Evolutionary conservation across 2,888 invertebrate genomes (phyloP), one percentile per base, ranked within the genome.

Genomic region (Platycheirus rosarum): DNA sequence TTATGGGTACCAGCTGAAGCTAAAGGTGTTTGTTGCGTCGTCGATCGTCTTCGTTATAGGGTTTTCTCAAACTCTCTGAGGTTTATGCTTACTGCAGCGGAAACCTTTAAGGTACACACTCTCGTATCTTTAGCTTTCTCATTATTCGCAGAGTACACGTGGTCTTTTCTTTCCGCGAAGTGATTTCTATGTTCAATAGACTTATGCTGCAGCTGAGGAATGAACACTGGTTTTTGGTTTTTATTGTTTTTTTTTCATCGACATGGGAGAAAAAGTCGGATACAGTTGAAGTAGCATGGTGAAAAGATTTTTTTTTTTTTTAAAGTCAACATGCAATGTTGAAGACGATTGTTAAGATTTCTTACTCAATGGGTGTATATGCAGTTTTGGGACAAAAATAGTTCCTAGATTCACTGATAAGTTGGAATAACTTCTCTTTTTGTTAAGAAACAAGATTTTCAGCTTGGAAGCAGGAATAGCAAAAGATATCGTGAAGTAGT

Each of bases 81-180:
- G 75, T 76, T 82, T 70, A 46, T 75, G 62, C 14, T 63, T 55
- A 55, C 62, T 71, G 55, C 80, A 71, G 71, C 57, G 76, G 68
- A 82, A 82, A 76, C 44, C 44, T 60, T n/a, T n/a, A n/a, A n/a
- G n/a, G n/a, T n/a, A n/a, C n/a, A n/a, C n/a, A n/a, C n/a, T n/a
- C n/a, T n/a, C n/a, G n/a, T n/a, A n/a, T n/a, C n/a, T n/a, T 40
- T 18, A 32, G 5, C 42, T 11, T 53, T 51, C 51, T 66, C 23
- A 73, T 69, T 69, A 63, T 69, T 55, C 68, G 42, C 8, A 20
- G 46, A 46, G 51, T 73, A 32, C 79, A 74, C 80, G 80, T 82
- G 82, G 71, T 68, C 71, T 73, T 77, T 73, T 76, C 68, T 76
- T 77, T 73, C 66, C 66, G 76, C 66, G 82, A 82, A 77, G 71